Conservation (phyloP, 1,140 invertebrate species). For the Coptotermes formosanus region DNA sequence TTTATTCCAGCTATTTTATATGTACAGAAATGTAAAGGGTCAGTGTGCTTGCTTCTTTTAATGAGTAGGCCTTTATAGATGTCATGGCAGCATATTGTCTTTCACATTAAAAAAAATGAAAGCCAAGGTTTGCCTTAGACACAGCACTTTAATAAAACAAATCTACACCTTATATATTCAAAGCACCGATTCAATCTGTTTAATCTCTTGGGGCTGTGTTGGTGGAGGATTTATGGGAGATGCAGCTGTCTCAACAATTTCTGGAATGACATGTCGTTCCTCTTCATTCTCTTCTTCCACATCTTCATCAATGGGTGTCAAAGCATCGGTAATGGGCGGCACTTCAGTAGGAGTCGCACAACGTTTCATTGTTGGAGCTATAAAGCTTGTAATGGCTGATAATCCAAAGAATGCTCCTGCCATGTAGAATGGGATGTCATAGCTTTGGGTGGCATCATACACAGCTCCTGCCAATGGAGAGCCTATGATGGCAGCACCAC, state of each 20-base stretch:
- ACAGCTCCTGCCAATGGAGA: slow-evolving; percentile 81
- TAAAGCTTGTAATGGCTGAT: slow-evolving; percentile 80
- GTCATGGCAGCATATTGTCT: neutral
- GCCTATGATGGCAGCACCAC: slow-evolving; percentile 84
- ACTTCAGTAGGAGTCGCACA: slow-evolving; percentile 52
- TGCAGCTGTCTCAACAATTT: slow-evolving; percentile 61
- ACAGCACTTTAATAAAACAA: neutral
- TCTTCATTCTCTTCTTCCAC: slow-evolving; percentile 71
- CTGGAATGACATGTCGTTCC: slow-evolving; percentile 54
- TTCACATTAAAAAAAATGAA: neutral
- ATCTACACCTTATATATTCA: slow-evolving; percentile 44
- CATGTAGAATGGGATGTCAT: slow-evolving; percentile 87
- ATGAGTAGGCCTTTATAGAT: neutral
- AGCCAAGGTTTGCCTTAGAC: neutral
- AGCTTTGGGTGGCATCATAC: slow-evolving; percentile 82
- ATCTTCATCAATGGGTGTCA: slow-evolving; percentile 78
- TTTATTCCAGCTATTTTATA: slow-evolving; percentile 7
- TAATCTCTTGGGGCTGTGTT: slow-evolving; percentile 53
- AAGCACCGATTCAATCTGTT: slow-evolving; percentile 65
- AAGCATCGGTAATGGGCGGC: slow-evolving; percentile 63
- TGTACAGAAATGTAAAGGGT: neutral
- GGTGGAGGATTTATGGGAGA: slow-evolving; percentile 52
- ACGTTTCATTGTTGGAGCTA: slow-evolving; percentile 74
- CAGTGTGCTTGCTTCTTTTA: neutral
- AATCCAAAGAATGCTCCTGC: slow-evolving; percentile 85